Conservation (phyloP, 2,888 invertebrate species). For the Carpatolechia fugitivella region DNA sequence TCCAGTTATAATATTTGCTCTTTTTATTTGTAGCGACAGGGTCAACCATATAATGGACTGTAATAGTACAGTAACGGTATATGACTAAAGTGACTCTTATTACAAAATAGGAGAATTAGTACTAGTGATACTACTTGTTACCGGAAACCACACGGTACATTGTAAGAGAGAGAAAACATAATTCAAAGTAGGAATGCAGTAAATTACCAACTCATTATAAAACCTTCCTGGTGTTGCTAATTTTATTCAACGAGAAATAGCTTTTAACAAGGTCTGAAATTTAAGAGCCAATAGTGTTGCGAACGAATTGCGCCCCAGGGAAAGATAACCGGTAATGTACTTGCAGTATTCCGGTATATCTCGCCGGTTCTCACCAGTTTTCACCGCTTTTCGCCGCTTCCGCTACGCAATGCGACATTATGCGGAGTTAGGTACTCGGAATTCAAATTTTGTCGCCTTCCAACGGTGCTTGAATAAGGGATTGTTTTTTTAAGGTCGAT, state of each 20-base stretch:
- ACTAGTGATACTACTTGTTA: too few relatives aligned
- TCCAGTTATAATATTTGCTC: too few relatives aligned
- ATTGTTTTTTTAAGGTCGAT: conserved; percentile 4
- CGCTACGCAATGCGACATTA: conserved; percentile 58
- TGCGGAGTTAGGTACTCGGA: conserved; percentile 32
- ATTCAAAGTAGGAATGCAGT: not conserved
- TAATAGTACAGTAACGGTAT: too few relatives aligned
- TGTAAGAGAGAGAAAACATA: too few relatives aligned
- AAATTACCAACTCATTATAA: too few relatives aligned
- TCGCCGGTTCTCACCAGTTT: conserved; percentile 40
- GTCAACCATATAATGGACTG: too few relatives aligned
- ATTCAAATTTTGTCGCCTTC: conserved; percentile 24
- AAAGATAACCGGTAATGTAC: conserved; percentile 69
- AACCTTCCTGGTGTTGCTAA: not conserved
- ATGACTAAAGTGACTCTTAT: too few relatives aligned
- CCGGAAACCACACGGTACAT: too few relatives aligned
- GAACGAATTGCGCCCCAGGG: conserved; percentile 52
- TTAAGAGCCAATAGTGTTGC: conserved; percentile 46
- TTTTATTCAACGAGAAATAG: conserved; percentile 22
- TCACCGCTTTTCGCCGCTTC: conserved; percentile 50
- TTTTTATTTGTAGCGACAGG: too few relatives aligned
- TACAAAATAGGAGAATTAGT: too few relatives aligned
- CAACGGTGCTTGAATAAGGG: conserved; percentile 17
- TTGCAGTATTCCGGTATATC: conserved; percentile 32
- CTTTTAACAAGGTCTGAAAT: conserved; percentile 31